Evolutionary conservation across 2,797 vertebrate species (phyloP).

Genomic region (Malacoctenus gilli): DNA sequence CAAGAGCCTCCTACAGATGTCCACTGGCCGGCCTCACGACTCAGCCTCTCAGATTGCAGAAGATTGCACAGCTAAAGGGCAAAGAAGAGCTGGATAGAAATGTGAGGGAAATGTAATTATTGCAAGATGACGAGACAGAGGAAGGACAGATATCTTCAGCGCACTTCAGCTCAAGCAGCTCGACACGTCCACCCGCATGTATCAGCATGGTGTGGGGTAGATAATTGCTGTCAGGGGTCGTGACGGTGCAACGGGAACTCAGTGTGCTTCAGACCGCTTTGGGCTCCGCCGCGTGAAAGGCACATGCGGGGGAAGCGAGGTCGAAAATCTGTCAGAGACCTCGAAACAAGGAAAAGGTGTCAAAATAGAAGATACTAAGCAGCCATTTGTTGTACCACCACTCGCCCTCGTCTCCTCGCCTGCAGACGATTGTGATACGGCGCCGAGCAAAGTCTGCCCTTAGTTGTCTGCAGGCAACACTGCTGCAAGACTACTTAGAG

Average conservation of each 20-base stretch:
- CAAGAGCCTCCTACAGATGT: constrained; percentile 71
- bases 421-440: too few relatives aligned
- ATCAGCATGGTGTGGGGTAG: constrained; percentile 39
- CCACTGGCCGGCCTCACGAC: constrained; percentile 27
- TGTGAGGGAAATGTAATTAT: constrained; percentile 46
- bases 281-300: constrained; percentile 31
- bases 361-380: constrained; percentile 31
- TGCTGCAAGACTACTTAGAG: too few relatives aligned
- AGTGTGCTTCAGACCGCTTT: constrained; percentile 33
- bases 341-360: constrained; percentile 37
- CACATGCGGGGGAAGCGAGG: constrained; percentile 15
- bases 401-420: too few relatives aligned
- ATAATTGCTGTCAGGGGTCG: constrained; percentile 54
- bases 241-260: constrained; percentile 40
- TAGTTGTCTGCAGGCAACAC: too few relatives aligned
- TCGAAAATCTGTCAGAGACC: constrained; percentile 35
- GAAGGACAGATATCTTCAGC: constrained; percentile 36
- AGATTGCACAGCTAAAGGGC: constrained; percentile 44
- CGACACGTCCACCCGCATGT: constrained; percentile 38
- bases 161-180: constrained; percentile 33
- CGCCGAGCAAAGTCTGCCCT: too few relatives aligned
- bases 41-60: constrained; percentile 31
- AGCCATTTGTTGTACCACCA: too few relatives aligned
- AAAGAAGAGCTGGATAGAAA: constrained; percentile 52
- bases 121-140: constrained; percentile 45